Base-by-base conservation (phyloP, 2,113 vertebrate genomes). In the Hiodon tergisus region DNA sequence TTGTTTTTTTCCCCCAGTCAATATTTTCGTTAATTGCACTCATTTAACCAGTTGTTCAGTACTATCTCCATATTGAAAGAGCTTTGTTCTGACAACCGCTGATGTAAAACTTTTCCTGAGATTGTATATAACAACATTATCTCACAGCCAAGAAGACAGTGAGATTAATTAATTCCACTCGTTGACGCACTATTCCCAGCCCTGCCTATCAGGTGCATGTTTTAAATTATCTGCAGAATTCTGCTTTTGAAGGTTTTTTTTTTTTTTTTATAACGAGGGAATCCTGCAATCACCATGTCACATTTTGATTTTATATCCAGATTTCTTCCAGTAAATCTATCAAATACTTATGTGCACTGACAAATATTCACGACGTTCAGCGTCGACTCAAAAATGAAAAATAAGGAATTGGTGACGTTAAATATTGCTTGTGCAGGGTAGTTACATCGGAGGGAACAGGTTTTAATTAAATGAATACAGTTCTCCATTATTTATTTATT, bases 91-190 rank as follows among this genome's bases (percentile, higher is more conserved):
- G 76, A 77, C 69, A 71, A 72, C 70, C 72, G 76, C 69, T 54
- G 76, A 52, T 72, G 60, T 65, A 57, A 72, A 72, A 70, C n/a
- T 31, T 51, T 72, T 76, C 72, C 67, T 48, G 69, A 77, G 54
- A 72, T 31, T n/a, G 76, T 53, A 71, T 59, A 76, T 59, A 65
- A 50, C 48, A 52, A 71, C 62, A 67, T 77, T 77, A 61, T 72
- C 10, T 72, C 52, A 55, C 60, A 67, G 50, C 14, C 62, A 66
- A 70, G 31, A 31, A 31, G 48, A 61, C 55, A 17, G 31, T 1
- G 54, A 66, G n/a, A 55, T 71, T 71, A 71, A 76, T 76, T 52
- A 76, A 57, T 76, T 71, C 75, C 60, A 76, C 70, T 70, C 74
- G 57, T 61, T 51, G 62, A 59, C 55, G 46, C 52, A 61, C 14